Conservation (phyloP, 2,113 vertebrate species). For the Nothobranchius kuhntae region DNA sequence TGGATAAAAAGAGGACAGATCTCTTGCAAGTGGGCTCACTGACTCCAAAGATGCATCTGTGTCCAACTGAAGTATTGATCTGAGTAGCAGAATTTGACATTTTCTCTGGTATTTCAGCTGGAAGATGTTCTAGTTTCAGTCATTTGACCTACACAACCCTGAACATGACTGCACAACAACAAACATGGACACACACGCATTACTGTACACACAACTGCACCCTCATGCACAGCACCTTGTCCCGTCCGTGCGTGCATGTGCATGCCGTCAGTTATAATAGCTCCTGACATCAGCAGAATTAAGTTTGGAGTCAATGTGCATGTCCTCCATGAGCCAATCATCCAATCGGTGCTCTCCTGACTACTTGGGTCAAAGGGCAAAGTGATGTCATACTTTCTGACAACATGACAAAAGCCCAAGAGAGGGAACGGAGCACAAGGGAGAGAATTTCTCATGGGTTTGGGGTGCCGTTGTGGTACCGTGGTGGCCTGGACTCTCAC, state of each 20-base stretch:
- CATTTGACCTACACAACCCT: conserved; percentile 73
- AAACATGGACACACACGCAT: conserved; percentile 17
- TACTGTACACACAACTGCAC: conserved; percentile 36
- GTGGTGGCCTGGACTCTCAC: conserved; percentile 21
- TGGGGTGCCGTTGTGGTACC: conserved; percentile 39
- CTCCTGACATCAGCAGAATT: conserved; percentile 78
- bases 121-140: conserved; percentile 63
- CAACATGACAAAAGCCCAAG: conserved; percentile 72
- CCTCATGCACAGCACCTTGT: conserved; percentile 17
- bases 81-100: conserved; percentile 70
- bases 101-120: conserved; percentile 71
- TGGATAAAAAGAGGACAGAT: not conserved
- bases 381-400: conserved; percentile 79
- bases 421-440: conserved; percentile 14
- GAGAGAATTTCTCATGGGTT: conserved; percentile 40
- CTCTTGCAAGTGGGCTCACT: conserved; percentile 17
- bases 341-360: conserved; percentile 74
- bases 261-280: conserved; percentile 71
- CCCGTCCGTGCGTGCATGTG: conserved; percentile 34
- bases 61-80: conserved; percentile 78
- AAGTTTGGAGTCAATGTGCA: conserved; percentile 77
- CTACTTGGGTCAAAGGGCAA: conserved; percentile 70
- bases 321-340: conserved; percentile 74
- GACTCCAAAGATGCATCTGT: conserved; percentile 55
- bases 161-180: conserved; percentile 49